Base-by-base conservation (phyloP, 2,797 vertebrate species). In the Pipistrellus kuhlii region DNA sequence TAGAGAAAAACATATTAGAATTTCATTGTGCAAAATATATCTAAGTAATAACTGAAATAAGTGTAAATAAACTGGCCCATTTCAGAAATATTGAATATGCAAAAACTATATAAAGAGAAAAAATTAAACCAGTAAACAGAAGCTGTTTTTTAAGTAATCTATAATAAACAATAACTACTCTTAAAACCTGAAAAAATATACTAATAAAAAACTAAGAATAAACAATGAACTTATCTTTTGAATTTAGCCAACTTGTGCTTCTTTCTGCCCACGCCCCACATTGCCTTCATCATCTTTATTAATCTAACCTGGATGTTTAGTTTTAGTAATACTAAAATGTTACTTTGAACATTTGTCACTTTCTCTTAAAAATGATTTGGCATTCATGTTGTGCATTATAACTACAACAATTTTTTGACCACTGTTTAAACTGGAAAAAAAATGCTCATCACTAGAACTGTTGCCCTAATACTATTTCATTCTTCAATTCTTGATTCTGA, bases 361-460 rank as follows among this genome's bases (percentile, higher is more conserved):
- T 87, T 71, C 41, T 80, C 18, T 90, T 84, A 59, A 92, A 88
- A 93, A 64, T 81, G 17, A 87, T 62, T 90, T 90, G 77, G 71
- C 30, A 59, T 93, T 72, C 48, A 11, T 27, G 15, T 77, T 94
- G 32, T 20, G 21, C 13, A 59, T 59, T 87, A 57, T 77, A 91
- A 72, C 57, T 85, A 72, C 4, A 93, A 72, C 41, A 85, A 68
- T 51, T 86, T 84, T 93, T 94, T 51, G 23, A 59, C 69, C 23
- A 88, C 35, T 90, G 18, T 46, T 92, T 53, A 80, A 62, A n/a
- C 12, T 82, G 18, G 77, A 81, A 66, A 90, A 66, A 53, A 25
- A 75, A 62, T 48, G 13, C 4, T 82, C 44, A 68, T 81, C 15
- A 71, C 6, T 32, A 53, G 12, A 25, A 7, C 20, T 76, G 15